phyloP scores from a whole-genome alignment of 2,797 vertebrate genomes.

The Melanotaenia pygmaea region DNA sequence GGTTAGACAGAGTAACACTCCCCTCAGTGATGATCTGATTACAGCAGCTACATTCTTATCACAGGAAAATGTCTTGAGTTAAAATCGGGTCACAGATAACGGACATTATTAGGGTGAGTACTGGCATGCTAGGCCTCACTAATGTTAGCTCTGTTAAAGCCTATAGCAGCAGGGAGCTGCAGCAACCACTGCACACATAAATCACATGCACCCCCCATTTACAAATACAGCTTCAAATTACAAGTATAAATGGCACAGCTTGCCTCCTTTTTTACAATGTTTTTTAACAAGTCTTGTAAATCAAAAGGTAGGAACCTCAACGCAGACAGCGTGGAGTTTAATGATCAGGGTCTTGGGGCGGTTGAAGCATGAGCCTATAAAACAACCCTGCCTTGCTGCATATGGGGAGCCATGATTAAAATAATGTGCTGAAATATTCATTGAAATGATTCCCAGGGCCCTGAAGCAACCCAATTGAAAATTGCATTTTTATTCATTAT shows the following conservation, averaged over 20 bases:
- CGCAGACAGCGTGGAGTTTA: slow-evolving; percentile 92
- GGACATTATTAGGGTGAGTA: slow-evolving; percentile 55
- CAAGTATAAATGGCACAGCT: slow-evolving; percentile 92
- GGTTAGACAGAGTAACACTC: slow-evolving; percentile 48
- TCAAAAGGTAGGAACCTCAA: slow-evolving; percentile 89
- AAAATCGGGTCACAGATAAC: slow-evolving; percentile 55
- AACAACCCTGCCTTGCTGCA: slow-evolving; percentile 81
- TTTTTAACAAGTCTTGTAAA: slow-evolving; percentile 99
- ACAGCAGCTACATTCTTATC: slow-evolving; percentile 53
- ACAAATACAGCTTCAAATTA: slow-evolving; percentile 95
- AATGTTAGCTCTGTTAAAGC: slow-evolving; percentile 69
- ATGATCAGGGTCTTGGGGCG: slow-evolving; percentile 89
- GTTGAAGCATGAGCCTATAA: slow-evolving; percentile 92
- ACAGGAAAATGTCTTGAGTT: slow-evolving; percentile 44
- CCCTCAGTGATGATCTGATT: slow-evolving; percentile 50
- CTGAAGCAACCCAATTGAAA: slow-evolving; percentile 91
- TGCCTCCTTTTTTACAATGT: slow-evolving; percentile 90
- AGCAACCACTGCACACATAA: slow-evolving; percentile 85
- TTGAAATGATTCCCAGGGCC: slow-evolving; percentile 95
- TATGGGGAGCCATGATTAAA: slow-evolving; percentile 96
- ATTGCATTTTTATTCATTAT: slow-evolving; percentile 99
- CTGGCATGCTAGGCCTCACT: slow-evolving; percentile 54
- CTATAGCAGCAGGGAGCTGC: slow-evolving; percentile 68
- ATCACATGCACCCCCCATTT: slow-evolving; percentile 89
- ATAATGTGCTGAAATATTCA: slow-evolving; percentile 99